phyloP scores from a whole-genome alignment of 2,888 invertebrate genomes.

The Pegoplata infirma region DNA sequence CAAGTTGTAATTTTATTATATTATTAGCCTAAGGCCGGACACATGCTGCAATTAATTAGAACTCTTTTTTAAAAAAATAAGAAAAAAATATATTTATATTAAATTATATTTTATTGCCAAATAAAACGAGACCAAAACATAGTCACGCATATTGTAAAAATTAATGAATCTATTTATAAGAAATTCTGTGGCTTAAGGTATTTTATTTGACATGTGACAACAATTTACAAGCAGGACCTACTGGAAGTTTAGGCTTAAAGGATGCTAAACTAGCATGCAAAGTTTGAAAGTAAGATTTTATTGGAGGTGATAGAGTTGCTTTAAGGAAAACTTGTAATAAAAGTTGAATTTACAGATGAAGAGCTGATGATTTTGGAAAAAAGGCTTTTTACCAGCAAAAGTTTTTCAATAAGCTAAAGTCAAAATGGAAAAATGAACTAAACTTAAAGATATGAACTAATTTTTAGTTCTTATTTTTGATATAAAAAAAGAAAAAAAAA shows the following conservation, averaged over 20 bases:
- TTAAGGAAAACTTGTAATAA: too few species aligned
- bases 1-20: conserved; percentile 44
- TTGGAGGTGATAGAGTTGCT: too few species aligned
- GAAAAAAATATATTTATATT: conserved; percentile 29
- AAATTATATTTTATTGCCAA: conserved; percentile 33
- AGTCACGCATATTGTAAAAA: conserved; percentile 52
- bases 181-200: conserved; percentile 35
- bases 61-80: conserved; percentile 4
- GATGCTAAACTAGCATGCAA: neutral
- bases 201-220: conserved; percentile 34
- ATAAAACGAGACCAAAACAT: conserved; percentile 38
- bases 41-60: conserved; percentile 49
- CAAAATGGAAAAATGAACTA: too few species aligned
- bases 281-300: too few species aligned
- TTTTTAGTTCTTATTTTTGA: too few species aligned
- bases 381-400: too few species aligned
- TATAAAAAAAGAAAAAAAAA: too few species aligned
- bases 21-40: conserved; percentile 31
- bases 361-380: too few species aligned
- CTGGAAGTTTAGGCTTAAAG: conserved; percentile 32
- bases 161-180: conserved; percentile 54
- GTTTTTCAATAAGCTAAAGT: too few species aligned
- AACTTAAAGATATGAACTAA: too few species aligned
- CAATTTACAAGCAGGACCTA: conserved; percentile 31
- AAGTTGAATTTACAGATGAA: too few species aligned